phyloP scores from a whole-genome alignment of 2,797 vertebrate genomes.

The Petrocephalus sullivani region DNA sequence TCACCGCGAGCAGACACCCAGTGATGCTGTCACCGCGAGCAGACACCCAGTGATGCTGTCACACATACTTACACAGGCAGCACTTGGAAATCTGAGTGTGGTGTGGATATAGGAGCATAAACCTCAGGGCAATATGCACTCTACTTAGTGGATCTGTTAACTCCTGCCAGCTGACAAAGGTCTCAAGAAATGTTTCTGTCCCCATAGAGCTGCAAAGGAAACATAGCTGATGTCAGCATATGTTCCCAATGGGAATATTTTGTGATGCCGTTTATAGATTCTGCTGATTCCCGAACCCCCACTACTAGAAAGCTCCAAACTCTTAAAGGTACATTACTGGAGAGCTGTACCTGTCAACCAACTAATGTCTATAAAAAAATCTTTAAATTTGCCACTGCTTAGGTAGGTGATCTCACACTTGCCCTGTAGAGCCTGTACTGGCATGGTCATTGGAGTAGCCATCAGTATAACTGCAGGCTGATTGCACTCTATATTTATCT shows the following conservation, averaged over 20 bases:
- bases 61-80: neutral
- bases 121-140: neutral
- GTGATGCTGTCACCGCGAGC: neutral
- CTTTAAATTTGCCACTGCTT: neutral
- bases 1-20: too few relatives aligned
- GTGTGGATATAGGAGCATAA: neutral
- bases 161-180: neutral
- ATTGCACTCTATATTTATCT: conserved; percentile 57
- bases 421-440: neutral
- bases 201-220: neutral
- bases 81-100: neutral
- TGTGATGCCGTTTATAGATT: neutral
- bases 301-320: neutral
- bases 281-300: neutral
- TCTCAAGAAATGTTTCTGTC: neutral
- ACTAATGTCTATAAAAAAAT: neutral
- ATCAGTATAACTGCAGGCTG: conserved; percentile 29
- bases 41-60: neutral
- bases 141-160: neutral
- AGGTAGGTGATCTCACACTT: neutral
- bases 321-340: neutral
- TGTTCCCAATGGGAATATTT: conserved; percentile 12
- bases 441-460: conserved; percentile 33
- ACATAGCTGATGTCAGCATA: neutral
- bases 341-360: neutral